These are phyloP conservation scores for Ailurus styani DNA, from an alignment of 2,113 vertebrate genomes.

Conservation along the genomic window DNA sequence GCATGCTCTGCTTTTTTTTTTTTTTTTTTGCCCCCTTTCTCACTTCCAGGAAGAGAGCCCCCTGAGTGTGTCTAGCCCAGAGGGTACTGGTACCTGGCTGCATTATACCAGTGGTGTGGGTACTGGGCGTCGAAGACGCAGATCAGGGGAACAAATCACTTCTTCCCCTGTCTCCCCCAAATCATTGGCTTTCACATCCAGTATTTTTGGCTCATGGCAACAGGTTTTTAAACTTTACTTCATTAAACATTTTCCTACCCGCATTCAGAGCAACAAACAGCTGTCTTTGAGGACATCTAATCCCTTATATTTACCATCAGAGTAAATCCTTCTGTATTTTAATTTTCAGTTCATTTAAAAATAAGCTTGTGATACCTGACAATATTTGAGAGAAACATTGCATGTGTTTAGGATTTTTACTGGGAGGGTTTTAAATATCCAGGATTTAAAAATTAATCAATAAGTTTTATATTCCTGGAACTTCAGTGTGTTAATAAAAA, in stretches of 20 bases:
- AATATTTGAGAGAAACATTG: conserved; percentile 70
- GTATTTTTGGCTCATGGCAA: conserved; percentile 99
- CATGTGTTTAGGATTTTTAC: conserved; percentile 65
- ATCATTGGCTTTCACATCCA: conserved; percentile 98
- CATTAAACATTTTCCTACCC: conserved; percentile 87
- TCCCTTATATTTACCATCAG: conserved; percentile 82
- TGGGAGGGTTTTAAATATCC: conserved; percentile 67
- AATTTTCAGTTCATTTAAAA: conserved; percentile 65
- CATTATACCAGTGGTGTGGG: conserved; percentile 96
- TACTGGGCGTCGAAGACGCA: conserved; percentile 97
- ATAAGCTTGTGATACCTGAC: conserved; percentile 53
- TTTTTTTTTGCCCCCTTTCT: conserved; percentile 87
- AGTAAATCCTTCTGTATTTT: conserved; percentile 78
- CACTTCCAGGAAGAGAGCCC: conserved; percentile 96
- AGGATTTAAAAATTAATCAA: conserved; percentile 68
- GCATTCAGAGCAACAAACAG: conserved; percentile 85
- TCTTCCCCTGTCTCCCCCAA: conserved; percentile 98
- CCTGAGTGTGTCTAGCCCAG: conserved; percentile 98
- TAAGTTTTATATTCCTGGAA: conserved; percentile 66
- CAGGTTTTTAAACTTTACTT: conserved; percentile 98
- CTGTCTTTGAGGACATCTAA: conserved; percentile 93
- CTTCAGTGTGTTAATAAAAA: conserved; percentile 58
- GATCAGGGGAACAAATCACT: conserved; percentile 98
- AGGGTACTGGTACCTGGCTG: conserved; percentile 96
- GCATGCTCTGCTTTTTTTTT: conserved; percentile 93